Evolutionary conservation across 2,113 vertebrate genomes (phyloP).

Genomic region (crab-eating macaque (Macaca fascicularis)): DNA sequence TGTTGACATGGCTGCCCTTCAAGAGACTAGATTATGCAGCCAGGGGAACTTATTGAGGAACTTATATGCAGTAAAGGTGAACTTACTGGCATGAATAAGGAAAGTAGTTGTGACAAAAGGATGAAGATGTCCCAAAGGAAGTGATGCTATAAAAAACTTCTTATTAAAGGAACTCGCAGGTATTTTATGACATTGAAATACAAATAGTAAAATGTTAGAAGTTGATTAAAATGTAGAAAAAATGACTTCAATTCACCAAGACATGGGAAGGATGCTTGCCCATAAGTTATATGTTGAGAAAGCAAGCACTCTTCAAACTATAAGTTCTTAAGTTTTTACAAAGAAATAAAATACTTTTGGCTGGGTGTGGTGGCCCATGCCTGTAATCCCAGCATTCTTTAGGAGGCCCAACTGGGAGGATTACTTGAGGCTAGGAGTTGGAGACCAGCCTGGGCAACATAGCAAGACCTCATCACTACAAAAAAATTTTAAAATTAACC

Average conservation of each 20-base stretch:
- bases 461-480: too few species aligned
- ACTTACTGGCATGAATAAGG: background rate
- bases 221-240: background rate
- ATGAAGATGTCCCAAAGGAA: background rate
- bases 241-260: background rate
- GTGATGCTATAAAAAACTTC: background rate
- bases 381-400: too few species aligned
- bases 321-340: background rate
- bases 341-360: background rate
- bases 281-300: background rate
- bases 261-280: constrained; percentile 3
- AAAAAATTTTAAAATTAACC: too few species aligned
- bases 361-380: too few species aligned
- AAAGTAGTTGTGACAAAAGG: background rate
- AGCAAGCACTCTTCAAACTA: background rate
- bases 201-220: background rate
- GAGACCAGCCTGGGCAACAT: too few species aligned
- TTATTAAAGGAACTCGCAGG: background rate
- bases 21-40: background rate
- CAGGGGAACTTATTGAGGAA: background rate
- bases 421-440: too few species aligned
- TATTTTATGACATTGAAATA: background rate
- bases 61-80: background rate
- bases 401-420: too few species aligned
- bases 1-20: background rate